phyloP scores from a whole-genome alignment of 2,888 invertebrate species.

The Glomeris marginata region DNA sequence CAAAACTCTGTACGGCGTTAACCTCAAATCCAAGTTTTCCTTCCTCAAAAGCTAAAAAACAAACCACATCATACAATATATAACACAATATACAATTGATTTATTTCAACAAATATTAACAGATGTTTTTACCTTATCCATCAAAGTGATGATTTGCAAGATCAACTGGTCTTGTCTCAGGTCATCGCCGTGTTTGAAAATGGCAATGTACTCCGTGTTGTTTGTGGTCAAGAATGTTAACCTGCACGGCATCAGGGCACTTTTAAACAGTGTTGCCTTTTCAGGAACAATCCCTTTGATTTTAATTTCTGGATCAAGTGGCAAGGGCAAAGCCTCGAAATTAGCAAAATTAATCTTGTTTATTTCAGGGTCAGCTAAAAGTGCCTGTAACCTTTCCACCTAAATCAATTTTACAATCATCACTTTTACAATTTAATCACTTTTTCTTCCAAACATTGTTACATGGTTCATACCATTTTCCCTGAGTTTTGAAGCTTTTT shows the following conservation, averaged over 20 bases:
- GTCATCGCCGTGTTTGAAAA: constrained; percentile 97
- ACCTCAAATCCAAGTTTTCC: constrained; percentile 89
- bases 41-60: constrained; percentile 52
- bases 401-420: constrained; percentile 19
- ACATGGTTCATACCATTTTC: no score
- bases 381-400: constrained; percentile 69
- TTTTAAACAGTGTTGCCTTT: constrained; percentile 87
- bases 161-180: constrained; percentile 93
- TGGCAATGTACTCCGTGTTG: constrained; percentile 66
- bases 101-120: background rate
- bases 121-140: constrained; percentile 52
- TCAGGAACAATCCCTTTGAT: constrained; percentile 78
- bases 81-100: background rate
- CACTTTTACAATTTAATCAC: background rate
- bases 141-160: constrained; percentile 91
- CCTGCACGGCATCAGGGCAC: constrained; percentile 86
- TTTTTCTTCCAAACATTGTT: no score
- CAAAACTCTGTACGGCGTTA: constrained; percentile 89
- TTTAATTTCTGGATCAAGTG: constrained; percentile 77
- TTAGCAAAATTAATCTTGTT: constrained; percentile 74
- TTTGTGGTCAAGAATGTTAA: constrained; percentile 72
- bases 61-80: background rate
- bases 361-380: constrained; percentile 62
- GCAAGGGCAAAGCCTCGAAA: constrained; percentile 86
- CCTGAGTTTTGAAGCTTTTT: no score